Percentiles rank a stretch among this genome's conserved stretches.
Conservation (phyloP, 2,797 vertebrate species). For the Antennarius maculatus region DNA sequence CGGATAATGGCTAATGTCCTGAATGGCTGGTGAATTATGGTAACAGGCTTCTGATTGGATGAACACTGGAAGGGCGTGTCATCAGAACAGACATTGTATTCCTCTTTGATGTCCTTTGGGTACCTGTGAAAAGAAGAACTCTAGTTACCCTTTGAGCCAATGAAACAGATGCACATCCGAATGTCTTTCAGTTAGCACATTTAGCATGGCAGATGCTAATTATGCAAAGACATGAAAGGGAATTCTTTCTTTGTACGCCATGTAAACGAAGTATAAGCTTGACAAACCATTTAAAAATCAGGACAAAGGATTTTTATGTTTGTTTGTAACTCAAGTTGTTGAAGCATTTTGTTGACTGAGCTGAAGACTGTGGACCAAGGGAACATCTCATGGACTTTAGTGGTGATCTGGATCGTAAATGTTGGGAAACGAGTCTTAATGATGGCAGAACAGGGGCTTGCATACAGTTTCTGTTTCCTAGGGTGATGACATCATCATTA, state of each 20-base stretch:
- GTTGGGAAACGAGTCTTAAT: too few relatives aligned
- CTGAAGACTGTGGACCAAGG: too few relatives aligned
- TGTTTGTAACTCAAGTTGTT: too few relatives aligned
- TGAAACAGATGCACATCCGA: neutral
- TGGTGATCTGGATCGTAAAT: too few relatives aligned
- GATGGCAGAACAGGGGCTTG: too few relatives aligned
- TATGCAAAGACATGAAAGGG: slow-evolving; percentile 13
- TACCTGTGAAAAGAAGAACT: slow-evolving; percentile 63
- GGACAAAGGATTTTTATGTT: too few relatives aligned
- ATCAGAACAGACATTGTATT: slow-evolving; percentile 81
- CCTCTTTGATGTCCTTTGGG: slow-evolving; percentile 59
- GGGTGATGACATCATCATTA: too few relatives aligned
- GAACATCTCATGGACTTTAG: too few relatives aligned
- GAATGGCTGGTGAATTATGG: slow-evolving; percentile 70
- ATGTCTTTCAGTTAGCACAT: slow-evolving; percentile 17
- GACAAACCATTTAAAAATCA: too few relatives aligned
- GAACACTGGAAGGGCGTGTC: slow-evolving; percentile 70
- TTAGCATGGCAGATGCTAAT: slow-evolving; percentile 11
- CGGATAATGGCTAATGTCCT: slow-evolving; percentile 55
- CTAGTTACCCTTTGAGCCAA: neutral
- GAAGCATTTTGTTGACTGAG: too few relatives aligned
- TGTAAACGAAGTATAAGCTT: neutral
- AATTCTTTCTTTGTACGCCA: slow-evolving; percentile 1
- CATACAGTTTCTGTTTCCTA: too few relatives aligned
- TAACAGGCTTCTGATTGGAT: slow-evolving; percentile 60